Conservation (phyloP, 1,140 invertebrate genomes). For the Sitobion miscanthi region DNA sequence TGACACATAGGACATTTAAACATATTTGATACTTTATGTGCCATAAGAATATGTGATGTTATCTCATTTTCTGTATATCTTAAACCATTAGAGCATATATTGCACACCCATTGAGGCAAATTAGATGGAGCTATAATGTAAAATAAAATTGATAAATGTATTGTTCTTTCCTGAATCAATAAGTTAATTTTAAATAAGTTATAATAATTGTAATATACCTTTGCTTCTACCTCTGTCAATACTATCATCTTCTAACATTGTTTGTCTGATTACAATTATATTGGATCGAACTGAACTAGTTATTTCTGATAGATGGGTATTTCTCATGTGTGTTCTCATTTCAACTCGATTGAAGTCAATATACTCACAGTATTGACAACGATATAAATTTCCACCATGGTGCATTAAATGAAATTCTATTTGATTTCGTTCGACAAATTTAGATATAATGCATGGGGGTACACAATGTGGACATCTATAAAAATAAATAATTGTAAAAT, state of each 20-base stretch:
- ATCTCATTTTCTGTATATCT: slow-evolving; percentile 43
- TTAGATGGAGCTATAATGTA: not conserved
- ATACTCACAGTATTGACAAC: slow-evolving; percentile 39
- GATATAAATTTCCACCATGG: slow-evolving; percentile 37
- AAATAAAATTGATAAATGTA: not conserved
- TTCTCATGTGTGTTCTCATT: slow-evolving; percentile 41
- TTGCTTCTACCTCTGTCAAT: not conserved
- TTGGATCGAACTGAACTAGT: slow-evolving; percentile 9
- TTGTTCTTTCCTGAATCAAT: not conserved
- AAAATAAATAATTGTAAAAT: not conserved
- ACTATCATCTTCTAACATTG: not conserved
- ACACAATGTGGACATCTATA: slow-evolving; percentile 42
- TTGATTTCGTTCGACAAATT: not conserved
- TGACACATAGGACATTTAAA: slow-evolving; percentile 43
- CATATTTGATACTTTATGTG: slow-evolving; percentile 30
- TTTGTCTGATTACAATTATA: slow-evolving; percentile 38
- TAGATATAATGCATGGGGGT: not conserved
- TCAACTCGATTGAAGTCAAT: slow-evolving; percentile 31
- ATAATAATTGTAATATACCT: slow-evolving; percentile 12
- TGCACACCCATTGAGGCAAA: slow-evolving; percentile 34
- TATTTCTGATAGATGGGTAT: not conserved
- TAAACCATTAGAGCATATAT: slow-evolving; percentile 36
- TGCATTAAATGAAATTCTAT: slow-evolving; percentile 39
- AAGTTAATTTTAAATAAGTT: not conserved
- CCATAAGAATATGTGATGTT: slow-evolving; percentile 36